Conservation (phyloP, 2,888 invertebrate species). For the Sericinus montela region DNA sequence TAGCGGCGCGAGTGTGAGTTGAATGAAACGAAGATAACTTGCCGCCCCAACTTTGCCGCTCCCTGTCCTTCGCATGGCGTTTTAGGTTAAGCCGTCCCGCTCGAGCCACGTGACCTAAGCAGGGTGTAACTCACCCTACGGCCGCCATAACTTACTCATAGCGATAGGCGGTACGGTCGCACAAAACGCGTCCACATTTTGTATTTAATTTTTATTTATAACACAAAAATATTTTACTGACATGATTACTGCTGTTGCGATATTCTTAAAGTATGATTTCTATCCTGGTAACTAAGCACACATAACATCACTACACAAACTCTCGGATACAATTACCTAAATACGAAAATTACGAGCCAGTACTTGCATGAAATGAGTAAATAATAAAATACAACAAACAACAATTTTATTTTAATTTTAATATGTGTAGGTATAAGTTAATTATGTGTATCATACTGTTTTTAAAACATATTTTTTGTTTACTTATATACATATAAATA, state of each 20-base stretch:
- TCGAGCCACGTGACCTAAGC: slow-evolving; percentile 77
- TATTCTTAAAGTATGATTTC: neutral
- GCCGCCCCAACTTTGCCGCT: slow-evolving; percentile 69
- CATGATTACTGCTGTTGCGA: neutral
- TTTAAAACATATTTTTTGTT: no score
- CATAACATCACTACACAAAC: no score
- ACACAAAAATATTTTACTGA: slow-evolving; percentile 5
- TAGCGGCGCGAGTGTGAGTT: slow-evolving; percentile 76
- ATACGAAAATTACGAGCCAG: no score
- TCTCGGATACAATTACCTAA: no score
- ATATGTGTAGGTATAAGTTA: no score
- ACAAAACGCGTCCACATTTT: slow-evolving; percentile 62
- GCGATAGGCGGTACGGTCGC: slow-evolving; percentile 77
- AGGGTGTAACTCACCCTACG: slow-evolving; percentile 80
- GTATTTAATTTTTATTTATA: slow-evolving; percentile 40
- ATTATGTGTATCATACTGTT: no score
- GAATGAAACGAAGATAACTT: slow-evolving; percentile 80
- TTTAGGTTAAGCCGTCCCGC: slow-evolving; percentile 53
- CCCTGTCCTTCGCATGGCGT: slow-evolving; percentile 43
- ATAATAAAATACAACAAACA: no score
- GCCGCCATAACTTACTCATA: slow-evolving; percentile 79
- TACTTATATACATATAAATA: no score
- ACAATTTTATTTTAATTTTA: no score
- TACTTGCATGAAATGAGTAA: no score
- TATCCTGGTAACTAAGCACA: no score